Percentiles rank a stretch among this genome's conserved stretches.
Evolutionary conservation across 2,888 invertebrate species (phyloP).

Genomic region (Andrena hattorfiana): DNA sequence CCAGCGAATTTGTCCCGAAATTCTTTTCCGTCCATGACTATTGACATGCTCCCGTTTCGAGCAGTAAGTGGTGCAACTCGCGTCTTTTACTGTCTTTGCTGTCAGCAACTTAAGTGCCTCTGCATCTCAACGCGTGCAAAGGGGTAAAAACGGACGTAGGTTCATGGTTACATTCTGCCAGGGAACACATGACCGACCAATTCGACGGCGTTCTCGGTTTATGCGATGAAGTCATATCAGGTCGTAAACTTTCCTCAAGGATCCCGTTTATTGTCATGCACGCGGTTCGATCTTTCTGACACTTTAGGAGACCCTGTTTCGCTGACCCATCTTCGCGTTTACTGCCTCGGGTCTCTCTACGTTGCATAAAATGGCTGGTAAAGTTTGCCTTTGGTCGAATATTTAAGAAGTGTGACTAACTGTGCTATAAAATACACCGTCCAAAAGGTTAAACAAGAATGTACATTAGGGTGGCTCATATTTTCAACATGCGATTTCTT

Average conservation of each 20-base stretch:
- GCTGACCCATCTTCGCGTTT: slow-evolving; percentile 41
- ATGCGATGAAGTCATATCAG: slow-evolving; percentile 11
- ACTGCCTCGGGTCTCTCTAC: slow-evolving; percentile 16
- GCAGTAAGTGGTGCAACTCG: slow-evolving; percentile 28
- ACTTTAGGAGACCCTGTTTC: slow-evolving; percentile 33
- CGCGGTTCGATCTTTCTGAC: slow-evolving; percentile 41
- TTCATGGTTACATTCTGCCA: not conserved
- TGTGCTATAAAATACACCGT: not conserved
- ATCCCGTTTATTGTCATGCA: slow-evolving; percentile 44
- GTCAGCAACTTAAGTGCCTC: not conserved
- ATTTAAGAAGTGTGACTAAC: not conserved
- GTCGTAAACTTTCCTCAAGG: slow-evolving; percentile 43
- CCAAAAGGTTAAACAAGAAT: not conserved
- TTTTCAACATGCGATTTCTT: too few species aligned
- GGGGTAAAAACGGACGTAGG: not conserved
- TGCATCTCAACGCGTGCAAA: not conserved
- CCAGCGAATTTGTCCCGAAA: slow-evolving; percentile 23
- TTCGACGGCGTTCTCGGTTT: slow-evolving; percentile 34
- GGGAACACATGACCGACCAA: slow-evolving; percentile 18
- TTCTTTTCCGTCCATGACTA: slow-evolving; percentile 9
- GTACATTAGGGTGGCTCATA: too few species aligned
- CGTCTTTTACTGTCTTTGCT: slow-evolving; percentile 6
- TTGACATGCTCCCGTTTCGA: slow-evolving; percentile 1
- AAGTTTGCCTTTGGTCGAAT: not conserved
- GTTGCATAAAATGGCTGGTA: not conserved